Evolutionary conservation across 2,113 vertebrate genomes (phyloP).

Genomic region (Myxocyprinus asiaticus): DNA sequence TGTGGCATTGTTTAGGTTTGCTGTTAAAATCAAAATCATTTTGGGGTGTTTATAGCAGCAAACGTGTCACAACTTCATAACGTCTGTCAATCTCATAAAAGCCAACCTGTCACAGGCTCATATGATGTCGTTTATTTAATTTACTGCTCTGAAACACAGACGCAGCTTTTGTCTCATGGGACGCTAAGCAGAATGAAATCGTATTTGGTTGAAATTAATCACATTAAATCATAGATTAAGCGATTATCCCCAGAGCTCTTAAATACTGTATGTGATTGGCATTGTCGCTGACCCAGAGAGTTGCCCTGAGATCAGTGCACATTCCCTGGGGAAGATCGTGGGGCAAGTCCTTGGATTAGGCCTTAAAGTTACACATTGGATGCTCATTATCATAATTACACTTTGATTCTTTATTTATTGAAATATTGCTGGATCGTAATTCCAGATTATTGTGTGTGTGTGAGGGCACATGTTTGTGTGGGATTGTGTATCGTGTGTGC

Average conservation of each 20-base stretch:
- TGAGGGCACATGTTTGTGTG: too few species aligned
- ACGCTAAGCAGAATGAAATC: constrained; percentile 1
- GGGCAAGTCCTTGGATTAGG: constrained; percentile 71
- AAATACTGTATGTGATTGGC: constrained; percentile 69
- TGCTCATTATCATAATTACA: constrained; percentile 61
- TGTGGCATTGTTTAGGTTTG: background rate
- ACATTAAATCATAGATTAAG: constrained; percentile 66
- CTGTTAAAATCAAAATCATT: background rate
- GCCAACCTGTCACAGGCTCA: constrained; percentile 24
- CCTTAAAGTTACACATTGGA: constrained; percentile 65
- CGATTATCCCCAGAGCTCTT: constrained; percentile 63
- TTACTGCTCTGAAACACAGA: constrained; percentile 6
- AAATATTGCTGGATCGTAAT: constrained; percentile 16
- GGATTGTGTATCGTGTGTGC: constrained; percentile 35
- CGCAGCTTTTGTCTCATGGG: constrained; percentile 4
- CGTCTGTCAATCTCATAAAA: constrained; percentile 32
- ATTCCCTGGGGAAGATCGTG: constrained; percentile 59
- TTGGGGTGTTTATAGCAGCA: background rate
- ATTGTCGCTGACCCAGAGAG: constrained; percentile 55
- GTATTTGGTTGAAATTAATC: constrained; percentile 62
- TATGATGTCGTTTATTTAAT: constrained; percentile 27
- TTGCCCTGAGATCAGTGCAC: constrained; percentile 36
- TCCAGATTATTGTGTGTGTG: constrained; percentile 1
- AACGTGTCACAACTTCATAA: background rate
- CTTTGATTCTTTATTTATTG: constrained; percentile 44